Conservation (phyloP, 2,113 vertebrate genomes). For the Dipodomys stephensi region DNA sequence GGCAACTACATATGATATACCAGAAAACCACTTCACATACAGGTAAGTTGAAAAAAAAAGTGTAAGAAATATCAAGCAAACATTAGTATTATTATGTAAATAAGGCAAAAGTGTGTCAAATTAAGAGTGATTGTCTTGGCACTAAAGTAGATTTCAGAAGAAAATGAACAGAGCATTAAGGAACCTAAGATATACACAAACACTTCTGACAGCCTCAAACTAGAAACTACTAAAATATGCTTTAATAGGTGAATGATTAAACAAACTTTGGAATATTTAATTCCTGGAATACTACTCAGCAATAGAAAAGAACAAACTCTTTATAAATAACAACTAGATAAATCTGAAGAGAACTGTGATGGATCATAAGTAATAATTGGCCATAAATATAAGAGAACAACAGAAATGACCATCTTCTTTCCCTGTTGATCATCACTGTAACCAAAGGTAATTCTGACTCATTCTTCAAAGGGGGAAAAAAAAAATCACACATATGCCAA, state of each 20-base stretch:
- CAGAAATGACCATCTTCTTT: conserved; percentile 1
- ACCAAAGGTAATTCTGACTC: background rate
- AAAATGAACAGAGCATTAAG: background rate
- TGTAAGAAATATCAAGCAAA: background rate
- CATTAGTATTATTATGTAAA: background rate
- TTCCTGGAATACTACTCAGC: background rate
- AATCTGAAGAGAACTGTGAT: background rate
- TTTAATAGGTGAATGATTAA: background rate
- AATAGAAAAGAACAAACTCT: conserved; percentile 45
- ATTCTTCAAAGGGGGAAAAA: background rate
- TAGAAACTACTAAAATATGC: background rate
- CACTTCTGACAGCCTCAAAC: conserved; percentile 28
- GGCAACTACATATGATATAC: background rate
- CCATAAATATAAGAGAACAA: conserved; percentile 22
- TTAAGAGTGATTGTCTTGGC: background rate
- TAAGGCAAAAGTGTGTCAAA: background rate
- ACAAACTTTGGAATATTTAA: background rate
- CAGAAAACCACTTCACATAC: conserved; percentile 17
- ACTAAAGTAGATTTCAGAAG: background rate
- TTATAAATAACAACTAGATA: background rate
- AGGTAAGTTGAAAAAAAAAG: conserved; percentile 16
- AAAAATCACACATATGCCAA: background rate
- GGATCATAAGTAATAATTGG: background rate
- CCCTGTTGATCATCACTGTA: background rate
- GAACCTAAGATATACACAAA: background rate